Evolutionary conservation across 1,140 invertebrate species (phyloP).

Genomic region (Globodera rostochiensis): DNA sequence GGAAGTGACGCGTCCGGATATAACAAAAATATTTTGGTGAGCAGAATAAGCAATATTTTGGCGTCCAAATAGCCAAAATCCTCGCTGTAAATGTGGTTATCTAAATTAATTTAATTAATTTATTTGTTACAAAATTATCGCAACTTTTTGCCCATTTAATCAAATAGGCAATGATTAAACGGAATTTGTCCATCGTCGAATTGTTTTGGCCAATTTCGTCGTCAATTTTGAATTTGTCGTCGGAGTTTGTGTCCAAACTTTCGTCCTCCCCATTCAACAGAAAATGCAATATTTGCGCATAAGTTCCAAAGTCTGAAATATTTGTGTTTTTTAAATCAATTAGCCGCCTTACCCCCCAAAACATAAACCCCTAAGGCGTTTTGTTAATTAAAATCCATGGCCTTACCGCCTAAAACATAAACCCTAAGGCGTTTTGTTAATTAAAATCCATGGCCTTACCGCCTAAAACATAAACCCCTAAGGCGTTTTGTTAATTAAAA

Average conservation of each 20-base stretch:
- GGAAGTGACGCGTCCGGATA: conserved; percentile 4
- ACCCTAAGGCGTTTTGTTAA: too few species aligned
- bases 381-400: too few species aligned
- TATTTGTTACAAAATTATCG: background rate
- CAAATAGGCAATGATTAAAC: background rate
- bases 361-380: too few species aligned
- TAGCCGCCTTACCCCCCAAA: too few species aligned
- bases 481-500: too few species aligned
- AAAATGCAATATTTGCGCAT: background rate
- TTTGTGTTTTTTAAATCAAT: too few species aligned
- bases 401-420: background rate
- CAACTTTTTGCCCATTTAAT: background rate
- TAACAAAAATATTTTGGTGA: conserved; percentile 9
- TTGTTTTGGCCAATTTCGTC: background rate
- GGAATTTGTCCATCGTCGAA: background rate
- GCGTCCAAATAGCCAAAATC: conserved; percentile 8
- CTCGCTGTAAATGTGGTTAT: conserved; percentile 5
- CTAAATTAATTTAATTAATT: background rate
- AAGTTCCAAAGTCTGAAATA: background rate
- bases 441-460: too few species aligned
- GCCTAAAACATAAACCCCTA: too few species aligned
- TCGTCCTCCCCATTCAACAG: background rate
- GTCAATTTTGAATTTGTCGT: background rate
- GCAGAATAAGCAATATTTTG: conserved; percentile 1
- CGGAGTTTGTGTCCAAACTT: background rate